Base-by-base conservation (phyloP, 2,888 invertebrate species). In the Bugula neritina region DNA sequence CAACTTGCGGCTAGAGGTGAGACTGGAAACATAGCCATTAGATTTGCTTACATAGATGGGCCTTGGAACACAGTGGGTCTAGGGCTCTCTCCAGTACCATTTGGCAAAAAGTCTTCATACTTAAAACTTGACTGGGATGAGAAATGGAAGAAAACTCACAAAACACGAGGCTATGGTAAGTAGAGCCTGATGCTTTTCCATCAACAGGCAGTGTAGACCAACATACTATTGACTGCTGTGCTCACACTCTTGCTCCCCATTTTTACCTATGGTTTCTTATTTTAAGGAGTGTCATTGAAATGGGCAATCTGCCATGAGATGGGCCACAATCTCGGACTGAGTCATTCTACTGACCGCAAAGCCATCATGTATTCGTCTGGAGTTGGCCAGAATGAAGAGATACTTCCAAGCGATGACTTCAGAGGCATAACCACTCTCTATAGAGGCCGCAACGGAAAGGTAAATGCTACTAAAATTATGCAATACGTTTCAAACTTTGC, bases 271-370 rank as follows among this genome's bases (percentile, higher is more conserved):
- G 43, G 17, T 17, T 10, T 43, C 43, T 43, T 43, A 43, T 10
- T 63, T 63, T 25, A 13, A 63, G 63, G 63, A 29, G 63, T 63
- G 1, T 63, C 63, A 5, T 2, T 63, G 63, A 63, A 25, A n/a
- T 63, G 63, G 63, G 63, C 63, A 1, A 63, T 63, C 27, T 63
- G 63, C 34, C 63, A 63, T 63, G 63, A 63, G 31, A 63, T 63
- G 63, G 63, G 63, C 10, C 63, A 63, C 31, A 63, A 63, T 34
- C 31, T 63, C 1, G 63, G 63, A 27, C 31, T 63, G 31, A 63
- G 63, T 27, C 63, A 63, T n/a, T 63, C 63, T 2, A 25, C 63
- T 13, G 63, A 63, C 63, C 27, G 34, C 5, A 63, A 25, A 31
- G 63, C 63, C 17, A 25, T 63, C 29, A 63, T 63, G 63, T 63